These are phyloP conservation scores for Gandaritis pyraliata DNA, from an alignment of 2,888 invertebrate species.

Conservation along the genomic window DNA sequence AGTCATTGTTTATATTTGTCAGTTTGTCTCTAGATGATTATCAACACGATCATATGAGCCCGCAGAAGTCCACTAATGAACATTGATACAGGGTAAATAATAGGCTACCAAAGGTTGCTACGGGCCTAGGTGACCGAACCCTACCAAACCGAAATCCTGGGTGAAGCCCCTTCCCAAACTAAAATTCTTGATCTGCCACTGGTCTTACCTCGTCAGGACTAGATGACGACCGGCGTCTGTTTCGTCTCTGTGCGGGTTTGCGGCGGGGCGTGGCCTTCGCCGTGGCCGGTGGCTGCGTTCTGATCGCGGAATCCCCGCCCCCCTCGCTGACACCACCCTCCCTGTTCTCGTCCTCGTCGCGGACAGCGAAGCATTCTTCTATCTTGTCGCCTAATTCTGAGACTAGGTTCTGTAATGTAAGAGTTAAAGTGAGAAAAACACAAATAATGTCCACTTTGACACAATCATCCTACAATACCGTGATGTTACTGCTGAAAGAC, in stretches of 20 bases:
- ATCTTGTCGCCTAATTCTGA: constrained; percentile 88
- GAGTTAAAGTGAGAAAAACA: no score
- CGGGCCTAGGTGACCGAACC: no score
- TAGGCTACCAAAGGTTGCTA: no score
- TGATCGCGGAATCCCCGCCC: constrained; percentile 37
- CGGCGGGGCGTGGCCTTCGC: constrained; percentile 62
- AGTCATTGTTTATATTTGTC: constrained; percentile 6
- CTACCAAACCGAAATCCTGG: no score
- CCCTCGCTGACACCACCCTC: constrained; percentile 37
- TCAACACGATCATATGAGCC: not conserved
- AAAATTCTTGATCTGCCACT: not conserved
- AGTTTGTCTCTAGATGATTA: not conserved
- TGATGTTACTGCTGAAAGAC: no score
- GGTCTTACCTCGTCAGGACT: constrained; percentile 70
- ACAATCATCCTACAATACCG: no score
- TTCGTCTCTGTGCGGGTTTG: constrained; percentile 52
- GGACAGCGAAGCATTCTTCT: constrained; percentile 85
- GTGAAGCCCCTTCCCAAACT: not conserved
- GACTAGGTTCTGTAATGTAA: constrained; percentile 74
- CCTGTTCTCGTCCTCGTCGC: constrained; percentile 60
- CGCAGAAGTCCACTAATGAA: no score
- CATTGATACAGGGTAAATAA: no score
- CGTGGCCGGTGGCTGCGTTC: constrained; percentile 34
- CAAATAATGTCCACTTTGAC: no score
- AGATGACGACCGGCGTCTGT: constrained; percentile 60